These are phyloP conservation scores for Microctonus brassicae DNA, from an alignment of 2,888 invertebrate genomes.

Conservation along the genomic window DNA sequence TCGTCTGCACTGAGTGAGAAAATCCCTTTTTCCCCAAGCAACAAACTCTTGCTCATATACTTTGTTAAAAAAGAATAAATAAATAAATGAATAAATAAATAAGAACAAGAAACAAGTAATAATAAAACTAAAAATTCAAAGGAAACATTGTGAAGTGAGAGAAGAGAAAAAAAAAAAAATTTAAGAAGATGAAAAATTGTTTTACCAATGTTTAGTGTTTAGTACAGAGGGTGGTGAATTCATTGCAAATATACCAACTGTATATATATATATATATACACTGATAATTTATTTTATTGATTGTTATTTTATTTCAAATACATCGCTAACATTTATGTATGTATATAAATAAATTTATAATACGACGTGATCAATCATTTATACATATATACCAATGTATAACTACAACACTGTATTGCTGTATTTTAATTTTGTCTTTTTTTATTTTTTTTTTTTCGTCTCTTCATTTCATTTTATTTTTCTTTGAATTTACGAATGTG, in stretches of 20 bases:
- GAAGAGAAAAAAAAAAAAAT: neutral
- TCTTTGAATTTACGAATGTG: neutral
- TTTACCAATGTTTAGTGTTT: slow-evolving; percentile 1
- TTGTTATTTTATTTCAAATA: slow-evolving; percentile 3
- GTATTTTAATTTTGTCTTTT: neutral
- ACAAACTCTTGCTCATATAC: slow-evolving; percentile 13
- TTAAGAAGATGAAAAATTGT: neutral
- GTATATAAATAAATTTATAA: slow-evolving; percentile 6
- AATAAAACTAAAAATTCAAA: neutral
- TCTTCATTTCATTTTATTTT: no score
- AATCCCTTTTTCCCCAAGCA: slow-evolving; percentile 27
- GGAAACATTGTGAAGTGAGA: neutral
- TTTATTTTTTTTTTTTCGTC: neutral
- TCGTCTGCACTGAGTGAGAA: slow-evolving; percentile 12
- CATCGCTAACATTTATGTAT: neutral
- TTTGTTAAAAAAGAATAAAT: neutral
- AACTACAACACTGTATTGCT: neutral
- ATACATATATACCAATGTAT: neutral
- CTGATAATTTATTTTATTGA: slow-evolving; percentile 16
- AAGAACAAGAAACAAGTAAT: neutral
- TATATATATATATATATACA: no score
- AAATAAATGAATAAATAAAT: neutral
- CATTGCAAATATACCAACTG: neutral
- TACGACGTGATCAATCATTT: slow-evolving; percentile 11
- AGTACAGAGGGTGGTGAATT: slow-evolving; percentile 7